Conservation (phyloP, 1,140 invertebrate species). For the Drosophila erecta region DNA sequence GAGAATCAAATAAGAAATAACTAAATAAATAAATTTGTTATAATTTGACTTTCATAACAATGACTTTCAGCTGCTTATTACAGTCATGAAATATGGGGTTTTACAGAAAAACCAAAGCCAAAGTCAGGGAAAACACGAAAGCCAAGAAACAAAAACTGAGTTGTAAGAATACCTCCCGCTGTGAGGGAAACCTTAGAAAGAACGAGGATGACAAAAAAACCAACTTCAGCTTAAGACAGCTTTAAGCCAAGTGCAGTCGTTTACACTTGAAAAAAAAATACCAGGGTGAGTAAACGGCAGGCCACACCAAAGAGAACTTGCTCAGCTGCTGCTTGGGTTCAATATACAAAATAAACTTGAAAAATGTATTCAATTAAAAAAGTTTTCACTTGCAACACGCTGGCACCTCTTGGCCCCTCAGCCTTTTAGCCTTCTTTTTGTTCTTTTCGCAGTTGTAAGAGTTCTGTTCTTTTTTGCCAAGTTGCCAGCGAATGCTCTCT, state of each 20-base stretch:
- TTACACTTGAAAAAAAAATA: conserved; percentile 8
- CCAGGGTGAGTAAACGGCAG: background rate
- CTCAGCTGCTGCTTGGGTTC: conserved; percentile 33
- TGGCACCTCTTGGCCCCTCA: conserved; percentile 8
- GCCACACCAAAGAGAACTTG: conserved; percentile 21
- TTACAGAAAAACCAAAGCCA: background rate
- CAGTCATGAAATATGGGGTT: background rate
- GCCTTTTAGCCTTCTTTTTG: conserved; percentile 18
- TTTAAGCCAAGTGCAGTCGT: conserved; percentile 59
- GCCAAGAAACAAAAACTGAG: conserved; percentile 8
- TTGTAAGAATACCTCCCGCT: conserved; percentile 34
- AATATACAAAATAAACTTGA: conserved; percentile 69
- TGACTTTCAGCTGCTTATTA: no score
- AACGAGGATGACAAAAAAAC: background rate
- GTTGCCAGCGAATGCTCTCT: conserved; percentile 60
- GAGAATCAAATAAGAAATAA: background rate
- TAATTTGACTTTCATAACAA: background rate
- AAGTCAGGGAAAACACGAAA: background rate
- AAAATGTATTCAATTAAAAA: conserved; percentile 78
- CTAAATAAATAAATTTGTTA: background rate
- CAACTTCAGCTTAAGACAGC: conserved; percentile 30
- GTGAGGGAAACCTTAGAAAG: conserved; percentile 52
- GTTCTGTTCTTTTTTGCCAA: conserved; percentile 39
- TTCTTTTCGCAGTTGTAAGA: conserved; percentile 69
- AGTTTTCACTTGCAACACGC: conserved; percentile 66